These are phyloP conservation scores for Perizoma flavofasciatum DNA, from an alignment of 2,888 invertebrate species.

Conservation along the genomic window DNA sequence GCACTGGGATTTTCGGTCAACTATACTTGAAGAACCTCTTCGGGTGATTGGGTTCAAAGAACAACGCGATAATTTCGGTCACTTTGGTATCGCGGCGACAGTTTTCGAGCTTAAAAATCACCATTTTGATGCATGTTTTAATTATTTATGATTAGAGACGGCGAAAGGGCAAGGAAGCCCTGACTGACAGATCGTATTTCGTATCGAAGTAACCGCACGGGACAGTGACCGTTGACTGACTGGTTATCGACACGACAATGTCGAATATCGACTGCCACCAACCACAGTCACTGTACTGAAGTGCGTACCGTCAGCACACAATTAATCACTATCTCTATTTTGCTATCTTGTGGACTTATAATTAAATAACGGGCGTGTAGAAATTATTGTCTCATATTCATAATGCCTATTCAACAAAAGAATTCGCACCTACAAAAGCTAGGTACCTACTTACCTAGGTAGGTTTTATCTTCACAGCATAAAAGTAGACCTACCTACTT, in stretches of 20 bases:
- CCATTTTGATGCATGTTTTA: conserved; percentile 80
- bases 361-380: too few species aligned
- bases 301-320: too few species aligned
- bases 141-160: background rate
- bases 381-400: too few species aligned
- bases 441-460: too few species aligned
- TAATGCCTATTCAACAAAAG: too few species aligned
- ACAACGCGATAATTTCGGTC: conserved; percentile 68
- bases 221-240: conserved; percentile 45
- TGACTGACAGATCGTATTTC: conserved; percentile 19
- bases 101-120: conserved; percentile 66
- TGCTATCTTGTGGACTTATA: too few species aligned
- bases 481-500: too few species aligned
- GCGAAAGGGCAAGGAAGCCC: conserved; percentile 44
- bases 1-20: conserved; percentile 61
- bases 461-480: too few species aligned
- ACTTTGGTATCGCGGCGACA: conserved; percentile 67
- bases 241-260: conserved; percentile 25
- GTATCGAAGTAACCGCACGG: conserved; percentile 39
- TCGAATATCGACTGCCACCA: background rate
- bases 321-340: too few species aligned
- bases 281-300: too few species aligned
- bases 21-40: conserved; percentile 81
- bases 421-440: too few species aligned
- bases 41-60: conserved; percentile 76